phyloP scores from a whole-genome alignment of 1,140 invertebrate genomes.

The Battus philenor region DNA sequence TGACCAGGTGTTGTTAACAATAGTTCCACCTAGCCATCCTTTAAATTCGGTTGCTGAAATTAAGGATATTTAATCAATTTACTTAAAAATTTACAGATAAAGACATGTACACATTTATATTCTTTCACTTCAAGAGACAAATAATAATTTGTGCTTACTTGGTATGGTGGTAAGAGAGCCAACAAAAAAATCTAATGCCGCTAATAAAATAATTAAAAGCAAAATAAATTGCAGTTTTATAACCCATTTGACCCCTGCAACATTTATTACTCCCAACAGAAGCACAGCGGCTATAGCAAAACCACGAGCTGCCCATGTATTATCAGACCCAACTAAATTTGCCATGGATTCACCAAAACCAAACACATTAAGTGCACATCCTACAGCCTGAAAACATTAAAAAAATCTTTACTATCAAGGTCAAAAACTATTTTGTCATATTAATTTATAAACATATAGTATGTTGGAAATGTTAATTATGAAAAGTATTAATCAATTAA shows the following conservation, averaged over 20 bases:
- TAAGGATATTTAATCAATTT: too few relatives aligned
- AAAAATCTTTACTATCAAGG: constrained; percentile 9
- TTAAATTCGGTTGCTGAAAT: constrained; percentile 81
- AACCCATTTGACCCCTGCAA: constrained; percentile 95
- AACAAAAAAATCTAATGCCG: constrained; percentile 92
- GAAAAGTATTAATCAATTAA: too few relatives aligned
- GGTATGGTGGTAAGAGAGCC: constrained; percentile 87
- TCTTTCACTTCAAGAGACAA: neutral
- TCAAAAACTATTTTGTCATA: too few relatives aligned
- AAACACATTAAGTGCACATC: constrained; percentile 95
- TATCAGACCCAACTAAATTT: constrained; percentile 84
- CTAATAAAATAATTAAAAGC: constrained; percentile 87
- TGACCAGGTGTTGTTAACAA: constrained; percentile 89
- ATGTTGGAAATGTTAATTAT: too few relatives aligned
- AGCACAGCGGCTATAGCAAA: constrained; percentile 90
- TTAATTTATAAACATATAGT: too few relatives aligned
- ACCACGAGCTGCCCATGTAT: constrained; percentile 85
- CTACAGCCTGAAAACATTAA: constrained; percentile 84
- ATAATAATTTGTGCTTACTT: constrained; percentile 72
- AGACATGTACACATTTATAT: neutral
- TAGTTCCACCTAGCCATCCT: constrained; percentile 88
- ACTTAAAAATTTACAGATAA: neutral
- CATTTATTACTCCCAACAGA: constrained; percentile 89
- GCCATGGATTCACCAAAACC: constrained; percentile 98
- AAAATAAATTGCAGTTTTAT: constrained; percentile 93